phyloP scores from a whole-genome alignment of 2,113 vertebrate species.

The Poeciliopsis turrubarensis region DNA sequence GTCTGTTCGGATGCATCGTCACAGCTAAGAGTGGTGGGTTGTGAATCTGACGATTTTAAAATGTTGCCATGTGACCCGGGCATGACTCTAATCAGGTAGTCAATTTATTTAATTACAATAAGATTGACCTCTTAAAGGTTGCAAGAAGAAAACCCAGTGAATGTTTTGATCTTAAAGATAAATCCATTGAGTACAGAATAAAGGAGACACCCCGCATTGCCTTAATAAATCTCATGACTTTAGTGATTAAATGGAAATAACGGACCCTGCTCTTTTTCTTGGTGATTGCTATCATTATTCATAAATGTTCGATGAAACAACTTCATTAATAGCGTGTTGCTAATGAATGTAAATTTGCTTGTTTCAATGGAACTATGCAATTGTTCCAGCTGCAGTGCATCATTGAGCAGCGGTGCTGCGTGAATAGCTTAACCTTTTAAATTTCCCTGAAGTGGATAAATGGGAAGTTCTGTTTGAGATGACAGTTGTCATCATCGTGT shows the following conservation, averaged over 20 bases:
- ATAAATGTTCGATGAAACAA: constrained; percentile 13
- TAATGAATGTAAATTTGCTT: constrained; percentile 40
- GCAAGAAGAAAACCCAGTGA: background rate
- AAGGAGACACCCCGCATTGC: background rate
- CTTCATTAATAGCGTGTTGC: constrained; percentile 7
- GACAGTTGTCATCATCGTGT: background rate
- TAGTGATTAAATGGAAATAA: constrained; percentile 6
- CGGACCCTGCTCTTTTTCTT: background rate
- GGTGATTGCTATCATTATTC: constrained; percentile 21
- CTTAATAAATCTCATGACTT: background rate
- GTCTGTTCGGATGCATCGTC: too few relatives aligned
- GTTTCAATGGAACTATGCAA: constrained; percentile 32
- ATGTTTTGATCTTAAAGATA: background rate
- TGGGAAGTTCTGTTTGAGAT: background rate
- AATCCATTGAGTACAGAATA: background rate
- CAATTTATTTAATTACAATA: background rate
- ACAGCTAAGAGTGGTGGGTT: too few relatives aligned
- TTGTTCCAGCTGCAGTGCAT: constrained; percentile 3
- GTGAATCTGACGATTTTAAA: too few relatives aligned
- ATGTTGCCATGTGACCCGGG: too few relatives aligned
- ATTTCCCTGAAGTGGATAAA: background rate
- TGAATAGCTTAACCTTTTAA: constrained; percentile 28
- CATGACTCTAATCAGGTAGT: background rate
- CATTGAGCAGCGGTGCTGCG: background rate
- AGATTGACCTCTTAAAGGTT: background rate